These are phyloP conservation scores for Rhopalosiphum nymphaeae DNA, from an alignment of 2,888 invertebrate genomes.

Conservation along the genomic window DNA sequence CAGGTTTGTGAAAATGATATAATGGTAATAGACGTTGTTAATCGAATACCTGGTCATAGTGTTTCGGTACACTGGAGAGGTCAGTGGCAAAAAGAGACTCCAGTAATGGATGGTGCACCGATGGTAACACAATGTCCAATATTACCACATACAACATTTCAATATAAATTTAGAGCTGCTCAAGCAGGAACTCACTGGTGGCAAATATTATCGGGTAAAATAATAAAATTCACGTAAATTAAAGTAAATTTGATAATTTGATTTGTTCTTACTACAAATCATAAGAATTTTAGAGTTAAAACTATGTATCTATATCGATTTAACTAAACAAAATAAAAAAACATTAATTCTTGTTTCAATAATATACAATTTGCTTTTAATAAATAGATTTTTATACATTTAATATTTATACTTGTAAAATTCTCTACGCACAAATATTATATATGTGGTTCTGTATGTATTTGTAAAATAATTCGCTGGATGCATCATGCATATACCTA, in stretches of 20 bases:
- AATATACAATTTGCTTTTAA: background rate
- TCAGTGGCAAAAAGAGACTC: conserved; percentile 70
- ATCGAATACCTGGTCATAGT: conserved; percentile 71
- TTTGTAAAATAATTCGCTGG: background rate
- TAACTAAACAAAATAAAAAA: background rate
- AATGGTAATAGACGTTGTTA: conserved; percentile 72
- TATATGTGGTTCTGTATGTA: background rate
- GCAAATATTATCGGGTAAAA: conserved; percentile 70
- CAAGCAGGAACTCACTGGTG: conserved; percentile 71
- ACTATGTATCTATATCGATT: background rate
- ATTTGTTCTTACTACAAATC: background rate
- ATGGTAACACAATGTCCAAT: conserved; percentile 72
- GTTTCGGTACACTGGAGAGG: conserved; percentile 74
- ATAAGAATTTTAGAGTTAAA: background rate
- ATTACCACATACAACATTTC: conserved; percentile 70
- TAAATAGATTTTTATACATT: background rate
- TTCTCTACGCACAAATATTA: background rate
- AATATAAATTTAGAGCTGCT: conserved; percentile 71
- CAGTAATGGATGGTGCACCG: conserved; percentile 72
- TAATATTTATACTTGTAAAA: background rate
- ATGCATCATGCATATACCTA: background rate
- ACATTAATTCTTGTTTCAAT: background rate
- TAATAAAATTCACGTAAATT: background rate
- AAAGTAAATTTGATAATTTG: background rate
- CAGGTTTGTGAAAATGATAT: conserved; percentile 78